phyloP scores from a whole-genome alignment of 2,888 invertebrate genomes.

The Dendrolimus houi region DNA sequence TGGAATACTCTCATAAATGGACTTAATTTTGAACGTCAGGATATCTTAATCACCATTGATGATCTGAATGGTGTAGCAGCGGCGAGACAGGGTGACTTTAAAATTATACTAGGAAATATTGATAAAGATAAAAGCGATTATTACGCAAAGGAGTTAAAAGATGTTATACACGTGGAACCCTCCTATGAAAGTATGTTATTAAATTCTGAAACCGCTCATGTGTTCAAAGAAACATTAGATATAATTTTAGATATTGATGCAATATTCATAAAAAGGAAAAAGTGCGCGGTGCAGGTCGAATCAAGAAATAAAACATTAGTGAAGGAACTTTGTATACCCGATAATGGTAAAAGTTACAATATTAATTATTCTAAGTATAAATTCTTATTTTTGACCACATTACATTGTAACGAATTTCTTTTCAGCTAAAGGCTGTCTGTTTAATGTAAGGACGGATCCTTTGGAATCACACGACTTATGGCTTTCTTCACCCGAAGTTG shows the following conservation, averaged over 20 bases:
- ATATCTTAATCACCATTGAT: constrained; percentile 73
- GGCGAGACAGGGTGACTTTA: constrained; percentile 36
- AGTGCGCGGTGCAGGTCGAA: constrained; percentile 11
- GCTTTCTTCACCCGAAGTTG: constrained; percentile 27
- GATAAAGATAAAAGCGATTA: constrained; percentile 19
- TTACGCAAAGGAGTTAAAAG: constrained; percentile 24
- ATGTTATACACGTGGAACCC: constrained; percentile 17
- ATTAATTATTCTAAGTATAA: not conserved
- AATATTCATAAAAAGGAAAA: constrained; percentile 22
- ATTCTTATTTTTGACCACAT: too few species aligned
- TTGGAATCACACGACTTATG: constrained; percentile 35
- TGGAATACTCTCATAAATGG: constrained; percentile 74
- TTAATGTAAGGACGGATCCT: constrained; percentile 35
- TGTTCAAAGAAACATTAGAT: constrained; percentile 31
- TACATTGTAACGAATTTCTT: constrained; percentile 3
- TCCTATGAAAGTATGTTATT: constrained; percentile 29
- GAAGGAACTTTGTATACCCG: constrained; percentile 29
- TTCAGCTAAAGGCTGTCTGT: constrained; percentile 42
- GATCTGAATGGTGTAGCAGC: constrained; percentile 44
- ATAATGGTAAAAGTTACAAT: constrained; percentile 21
- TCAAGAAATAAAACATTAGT: constrained; percentile 3
- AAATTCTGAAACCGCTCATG: constrained; percentile 24
- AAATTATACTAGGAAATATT: constrained; percentile 36
- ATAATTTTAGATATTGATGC: constrained; percentile 20
- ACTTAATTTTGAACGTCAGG: constrained; percentile 43